Conservation (phyloP, 2,797 vertebrate species). For the Diceros bicornis region DNA sequence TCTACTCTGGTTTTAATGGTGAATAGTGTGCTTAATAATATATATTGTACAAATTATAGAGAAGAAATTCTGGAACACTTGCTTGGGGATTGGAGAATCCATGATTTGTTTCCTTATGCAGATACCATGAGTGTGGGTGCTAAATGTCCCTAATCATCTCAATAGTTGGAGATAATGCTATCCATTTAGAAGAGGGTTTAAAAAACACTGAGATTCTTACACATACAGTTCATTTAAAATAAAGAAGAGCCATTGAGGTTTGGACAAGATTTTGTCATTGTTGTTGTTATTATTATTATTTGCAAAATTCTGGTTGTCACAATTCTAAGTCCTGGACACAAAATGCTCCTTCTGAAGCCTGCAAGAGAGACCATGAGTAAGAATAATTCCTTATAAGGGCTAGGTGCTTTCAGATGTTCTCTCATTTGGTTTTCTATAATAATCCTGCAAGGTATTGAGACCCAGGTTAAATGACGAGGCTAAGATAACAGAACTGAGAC, state of each 20-base stretch:
- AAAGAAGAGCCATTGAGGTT: neutral
- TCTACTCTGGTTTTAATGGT: neutral
- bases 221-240: neutral
- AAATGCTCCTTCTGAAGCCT: neutral
- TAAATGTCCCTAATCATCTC: neutral
- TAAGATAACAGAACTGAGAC: neutral
- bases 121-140: too few species aligned
- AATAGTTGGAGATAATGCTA: neutral
- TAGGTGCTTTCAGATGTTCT: neutral
- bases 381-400: neutral
- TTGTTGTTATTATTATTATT: slow-evolving; percentile 15
- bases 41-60: neutral
- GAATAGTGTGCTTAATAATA: neutral
- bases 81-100: neutral
- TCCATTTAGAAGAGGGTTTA: neutral
- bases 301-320: slow-evolving; percentile 5
- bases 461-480: neutral
- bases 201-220: neutral
- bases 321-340: slow-evolving; percentile 15
- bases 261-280: neutral
- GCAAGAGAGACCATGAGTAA: neutral
- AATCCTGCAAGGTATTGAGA: neutral
- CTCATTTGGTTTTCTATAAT: slow-evolving; percentile 2
- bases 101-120: neutral
- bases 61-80: neutral